A percentile compares a stretch with the other conserved stretches of the same genome.
phyloP scores from a whole-genome alignment of 53 echinoderm and acorn worm species.

The Astropecten irregularis region DNA sequence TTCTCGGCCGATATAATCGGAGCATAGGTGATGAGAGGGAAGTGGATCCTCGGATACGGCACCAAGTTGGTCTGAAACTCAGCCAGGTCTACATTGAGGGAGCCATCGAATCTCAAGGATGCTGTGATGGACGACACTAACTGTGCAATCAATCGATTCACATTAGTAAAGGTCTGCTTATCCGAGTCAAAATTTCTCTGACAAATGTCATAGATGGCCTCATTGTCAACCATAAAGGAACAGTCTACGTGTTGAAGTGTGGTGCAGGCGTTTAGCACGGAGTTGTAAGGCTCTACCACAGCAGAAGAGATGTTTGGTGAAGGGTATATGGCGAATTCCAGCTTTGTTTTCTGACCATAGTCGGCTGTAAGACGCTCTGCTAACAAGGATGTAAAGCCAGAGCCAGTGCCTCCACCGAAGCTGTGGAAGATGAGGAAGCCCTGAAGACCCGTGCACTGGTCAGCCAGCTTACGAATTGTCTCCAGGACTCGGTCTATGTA shows the following conservation, averaged over 20 bases:
- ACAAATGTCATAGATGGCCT: too few species aligned
- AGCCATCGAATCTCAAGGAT: too few species aligned
- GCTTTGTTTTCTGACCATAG: slow-evolving; percentile 82
- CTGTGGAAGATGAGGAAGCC: too few species aligned
- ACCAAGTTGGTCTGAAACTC: slow-evolving; percentile 67
- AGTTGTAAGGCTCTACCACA: slow-evolving; percentile 76
- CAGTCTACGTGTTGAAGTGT: slow-evolving; percentile 80
- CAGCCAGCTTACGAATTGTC: slow-evolving; percentile 59
- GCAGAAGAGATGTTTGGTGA: slow-evolving; percentile 70
- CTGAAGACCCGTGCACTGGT: too few species aligned
- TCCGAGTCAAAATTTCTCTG: slow-evolving; percentile 77
- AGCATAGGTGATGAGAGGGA: slow-evolving; percentile 74
- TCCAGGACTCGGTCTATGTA: slow-evolving; percentile 63
- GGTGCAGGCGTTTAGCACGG: slow-evolving; percentile 68
- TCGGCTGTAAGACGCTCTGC: slow-evolving; percentile 67
- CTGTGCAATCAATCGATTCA: slow-evolving; percentile 62
- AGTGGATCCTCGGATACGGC: too few species aligned
- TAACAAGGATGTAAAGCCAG: slow-evolving; percentile 52
- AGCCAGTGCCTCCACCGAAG: too few species aligned
- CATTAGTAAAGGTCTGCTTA: slow-evolving; percentile 73
- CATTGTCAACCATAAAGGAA: too few species aligned
- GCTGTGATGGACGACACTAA: slow-evolving; percentile 80
- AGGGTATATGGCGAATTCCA: slow-evolving; percentile 73
- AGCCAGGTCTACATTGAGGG: slow-evolving; percentile 53
- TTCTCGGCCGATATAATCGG: slow-evolving; percentile 65